A percentile compares a stretch with the other conserved stretches of the same genome.
Conservation (phyloP, 2,888 invertebrate genomes). For the Rotaria socialis region DNA sequence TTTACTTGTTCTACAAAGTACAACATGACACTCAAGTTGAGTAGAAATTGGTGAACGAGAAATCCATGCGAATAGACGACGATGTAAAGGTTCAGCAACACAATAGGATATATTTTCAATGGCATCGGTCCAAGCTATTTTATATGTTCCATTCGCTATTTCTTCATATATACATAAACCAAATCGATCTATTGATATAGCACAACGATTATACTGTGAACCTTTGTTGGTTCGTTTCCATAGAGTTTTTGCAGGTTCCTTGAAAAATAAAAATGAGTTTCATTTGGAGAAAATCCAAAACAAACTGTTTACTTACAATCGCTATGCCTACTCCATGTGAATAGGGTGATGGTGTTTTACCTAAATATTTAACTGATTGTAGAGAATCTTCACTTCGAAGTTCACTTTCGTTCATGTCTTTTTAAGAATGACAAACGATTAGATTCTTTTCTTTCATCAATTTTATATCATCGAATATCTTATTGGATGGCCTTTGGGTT, state of each 20-base stretch:
- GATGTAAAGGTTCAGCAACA: conserved; percentile 34
- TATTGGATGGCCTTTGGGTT: background rate
- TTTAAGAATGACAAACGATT: background rate
- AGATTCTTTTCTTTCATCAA: background rate
- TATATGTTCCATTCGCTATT: conserved; percentile 18
- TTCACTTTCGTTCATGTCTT: background rate
- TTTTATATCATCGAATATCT: background rate
- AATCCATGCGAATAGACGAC: conserved; percentile 24
- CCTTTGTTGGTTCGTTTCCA: conserved; percentile 16
- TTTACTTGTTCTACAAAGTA: conserved; percentile 25
- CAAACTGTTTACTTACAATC: background rate
- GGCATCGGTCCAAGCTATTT: background rate
- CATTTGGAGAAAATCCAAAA: background rate
- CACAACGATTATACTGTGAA: background rate
- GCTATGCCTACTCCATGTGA: background rate
- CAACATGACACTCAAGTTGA: conserved; percentile 8
- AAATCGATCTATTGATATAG: conserved; percentile 7
- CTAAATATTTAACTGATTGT: conserved; percentile 26
- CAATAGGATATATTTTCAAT: conserved; percentile 32
- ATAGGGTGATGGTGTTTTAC: background rate
- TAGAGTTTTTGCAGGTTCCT: background rate
- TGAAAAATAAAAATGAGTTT: background rate
- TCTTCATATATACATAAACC: conserved; percentile 31
- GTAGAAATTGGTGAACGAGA: background rate
- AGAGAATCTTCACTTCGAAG: conserved; percentile 21